Conservation (phyloP, 2,888 invertebrate species). For the Orthosia cruda region DNA sequence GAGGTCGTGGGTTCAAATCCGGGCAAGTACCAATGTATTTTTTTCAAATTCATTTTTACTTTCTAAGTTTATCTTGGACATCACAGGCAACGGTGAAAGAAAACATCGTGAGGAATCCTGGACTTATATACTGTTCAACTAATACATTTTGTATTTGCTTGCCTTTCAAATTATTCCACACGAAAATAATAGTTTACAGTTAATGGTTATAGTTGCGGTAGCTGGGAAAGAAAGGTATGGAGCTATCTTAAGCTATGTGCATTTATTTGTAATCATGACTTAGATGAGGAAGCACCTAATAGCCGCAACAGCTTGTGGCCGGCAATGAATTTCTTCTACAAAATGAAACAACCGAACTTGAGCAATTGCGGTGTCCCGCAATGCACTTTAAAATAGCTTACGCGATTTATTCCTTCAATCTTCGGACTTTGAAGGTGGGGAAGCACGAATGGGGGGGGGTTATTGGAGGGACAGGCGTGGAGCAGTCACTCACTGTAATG, state of each 20-base stretch:
- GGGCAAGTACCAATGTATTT: too few species aligned
- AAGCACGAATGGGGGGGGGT: slow-evolving; percentile 51
- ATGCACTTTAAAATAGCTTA: slow-evolving; percentile 73
- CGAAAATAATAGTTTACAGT: too few species aligned
- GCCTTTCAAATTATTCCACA: too few species aligned
- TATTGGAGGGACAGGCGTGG: slow-evolving; percentile 66
- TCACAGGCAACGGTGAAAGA: too few species aligned
- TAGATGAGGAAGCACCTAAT: slow-evolving; percentile 7
- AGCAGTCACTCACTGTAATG: slow-evolving; percentile 83
- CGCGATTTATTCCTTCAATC: slow-evolving; percentile 83
- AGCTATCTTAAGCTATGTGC: background rate
- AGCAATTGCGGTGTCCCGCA: slow-evolving; percentile 49
- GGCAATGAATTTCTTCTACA: slow-evolving; percentile 34
- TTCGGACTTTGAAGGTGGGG: slow-evolving; percentile 73
- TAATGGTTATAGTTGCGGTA: background rate
- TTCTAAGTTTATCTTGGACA: too few species aligned
- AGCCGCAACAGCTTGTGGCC: slow-evolving; percentile 1
- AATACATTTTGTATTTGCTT: too few species aligned
- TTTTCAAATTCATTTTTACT: too few species aligned
- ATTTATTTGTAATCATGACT: slow-evolving; percentile 20
- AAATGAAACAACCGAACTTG: slow-evolving; percentile 48
- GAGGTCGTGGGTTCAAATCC: too few species aligned
- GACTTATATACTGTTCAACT: too few species aligned
- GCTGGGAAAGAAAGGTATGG: background rate
- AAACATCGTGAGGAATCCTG: too few species aligned